Conservation (phyloP, 2,113 vertebrate genomes). For the Tetrax tetrax region DNA sequence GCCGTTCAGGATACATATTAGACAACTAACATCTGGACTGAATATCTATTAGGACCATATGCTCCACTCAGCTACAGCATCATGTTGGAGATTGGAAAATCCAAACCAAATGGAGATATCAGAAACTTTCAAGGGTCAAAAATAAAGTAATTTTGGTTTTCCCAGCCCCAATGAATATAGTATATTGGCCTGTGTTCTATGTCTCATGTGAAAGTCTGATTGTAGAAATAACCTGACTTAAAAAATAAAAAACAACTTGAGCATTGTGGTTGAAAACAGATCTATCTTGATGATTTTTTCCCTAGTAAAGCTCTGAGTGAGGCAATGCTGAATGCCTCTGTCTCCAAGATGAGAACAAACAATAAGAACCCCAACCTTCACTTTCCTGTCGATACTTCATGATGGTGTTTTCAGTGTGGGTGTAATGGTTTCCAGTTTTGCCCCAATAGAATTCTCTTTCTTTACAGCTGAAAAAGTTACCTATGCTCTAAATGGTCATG, state of each 20-base stretch:
- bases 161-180: slow-evolving; percentile 11
- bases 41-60: slow-evolving; percentile 80
- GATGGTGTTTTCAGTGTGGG: not conserved
- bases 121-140: slow-evolving; percentile 77
- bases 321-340: slow-evolving; percentile 1
- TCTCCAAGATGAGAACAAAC: slow-evolving; percentile 63
- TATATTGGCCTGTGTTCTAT: not conserved
- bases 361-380: not conserved
- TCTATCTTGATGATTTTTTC: slow-evolving; percentile 51
- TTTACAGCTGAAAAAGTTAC: slow-evolving; percentile 1
- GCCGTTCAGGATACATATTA: slow-evolving; percentile 73
- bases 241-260: slow-evolving; percentile 53
- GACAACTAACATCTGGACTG: slow-evolving; percentile 80
- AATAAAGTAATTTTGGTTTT: slow-evolving; percentile 77
- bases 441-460: not conserved
- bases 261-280: slow-evolving; percentile 62
- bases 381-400: not conserved
- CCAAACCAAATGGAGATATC: slow-evolving; percentile 79
- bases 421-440: slow-evolving; percentile 25
- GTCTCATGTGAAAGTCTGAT: not conserved
- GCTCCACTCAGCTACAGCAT: slow-evolving; percentile 68
- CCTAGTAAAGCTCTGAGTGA: slow-evolving; percentile 23
- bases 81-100: slow-evolving; percentile 75
- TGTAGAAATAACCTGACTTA: slow-evolving; percentile 64
- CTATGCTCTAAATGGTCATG: not conserved